Conservation (phyloP, 2,113 vertebrate genomes). For the Crypturellus undulatus region DNA sequence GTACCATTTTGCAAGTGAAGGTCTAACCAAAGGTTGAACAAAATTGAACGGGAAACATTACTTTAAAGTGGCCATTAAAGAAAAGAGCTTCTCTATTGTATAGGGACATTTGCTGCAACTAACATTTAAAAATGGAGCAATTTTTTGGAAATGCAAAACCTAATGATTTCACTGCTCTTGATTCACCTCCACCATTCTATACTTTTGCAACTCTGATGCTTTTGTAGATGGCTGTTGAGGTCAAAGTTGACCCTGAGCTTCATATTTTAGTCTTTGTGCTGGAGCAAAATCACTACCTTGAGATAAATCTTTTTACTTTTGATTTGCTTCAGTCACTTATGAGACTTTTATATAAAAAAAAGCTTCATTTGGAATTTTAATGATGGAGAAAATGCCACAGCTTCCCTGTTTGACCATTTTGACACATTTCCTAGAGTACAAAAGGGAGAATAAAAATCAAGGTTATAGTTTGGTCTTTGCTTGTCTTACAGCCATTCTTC, state of each 20-base stretch:
- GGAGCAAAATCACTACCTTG: background rate
- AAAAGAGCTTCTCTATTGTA: background rate
- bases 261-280: background rate
- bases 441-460: background rate
- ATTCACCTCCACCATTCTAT: background rate
- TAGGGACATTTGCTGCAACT: background rate
- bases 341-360: background rate
- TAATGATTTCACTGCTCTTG: background rate
- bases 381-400: background rate
- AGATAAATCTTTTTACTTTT: background rate
- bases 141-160: background rate
- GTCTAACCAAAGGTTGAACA: background rate
- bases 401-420: background rate
- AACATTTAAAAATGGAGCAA: background rate
- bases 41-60: background rate
- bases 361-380: background rate
- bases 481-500: background rate
- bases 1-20: background rate
- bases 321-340: background rate
- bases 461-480: background rate
- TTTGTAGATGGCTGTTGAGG: background rate
- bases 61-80: background rate
- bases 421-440: background rate
- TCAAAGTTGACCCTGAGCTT: background rate
- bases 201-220: background rate